Conservation (phyloP, 1,140 invertebrate species). For the Drosophila pectinifera region DNA sequence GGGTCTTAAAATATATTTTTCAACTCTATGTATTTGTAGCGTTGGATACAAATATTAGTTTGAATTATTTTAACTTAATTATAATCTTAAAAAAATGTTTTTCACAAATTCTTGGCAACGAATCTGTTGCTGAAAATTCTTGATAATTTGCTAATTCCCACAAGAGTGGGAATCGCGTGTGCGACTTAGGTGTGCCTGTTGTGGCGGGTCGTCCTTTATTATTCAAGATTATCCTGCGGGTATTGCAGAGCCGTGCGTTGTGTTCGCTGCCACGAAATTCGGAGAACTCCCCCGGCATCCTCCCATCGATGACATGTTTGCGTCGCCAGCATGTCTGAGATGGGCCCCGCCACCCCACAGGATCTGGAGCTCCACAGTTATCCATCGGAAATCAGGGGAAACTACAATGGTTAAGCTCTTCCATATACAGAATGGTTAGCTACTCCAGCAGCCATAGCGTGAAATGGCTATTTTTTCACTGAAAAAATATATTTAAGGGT, state of each 20-base stretch:
- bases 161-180: background rate
- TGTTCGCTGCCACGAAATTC: conserved; percentile 43
- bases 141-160: background rate
- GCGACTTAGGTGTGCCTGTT: conserved; percentile 12
- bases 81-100: background rate
- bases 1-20: too few relatives aligned
- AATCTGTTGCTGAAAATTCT: background rate
- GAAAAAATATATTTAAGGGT: too few relatives aligned
- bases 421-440: conserved; percentile 6
- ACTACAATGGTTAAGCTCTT: conserved; percentile 52
- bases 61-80: background rate
- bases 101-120: background rate
- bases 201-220: conserved; percentile 57
- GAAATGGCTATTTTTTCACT: background rate
- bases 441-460: conserved; percentile 4
- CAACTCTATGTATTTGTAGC: too few relatives aligned
- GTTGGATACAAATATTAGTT: too few relatives aligned
- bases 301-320: conserved; percentile 77
- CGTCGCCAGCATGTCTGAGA: conserved; percentile 78
- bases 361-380: background rate
- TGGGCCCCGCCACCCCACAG: conserved; percentile 17
- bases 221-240: conserved; percentile 81
- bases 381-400: conserved; percentile 35
- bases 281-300: conserved; percentile 15
- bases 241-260: conserved; percentile 59